Conservation (phyloP, 1,140 invertebrate species). For the Notospermus geniculatus region DNA sequence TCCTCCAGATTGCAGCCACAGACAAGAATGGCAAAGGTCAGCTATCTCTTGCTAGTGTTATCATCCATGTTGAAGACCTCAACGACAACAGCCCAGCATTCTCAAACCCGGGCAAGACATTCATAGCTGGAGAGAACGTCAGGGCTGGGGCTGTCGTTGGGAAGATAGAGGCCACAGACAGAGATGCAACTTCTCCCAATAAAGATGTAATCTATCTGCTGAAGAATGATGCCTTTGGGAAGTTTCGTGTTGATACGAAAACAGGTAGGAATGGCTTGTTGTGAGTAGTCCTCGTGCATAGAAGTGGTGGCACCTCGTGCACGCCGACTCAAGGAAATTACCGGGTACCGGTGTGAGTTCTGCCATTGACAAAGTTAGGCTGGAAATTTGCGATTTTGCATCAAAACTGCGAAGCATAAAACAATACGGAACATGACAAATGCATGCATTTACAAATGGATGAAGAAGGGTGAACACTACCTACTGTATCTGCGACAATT, state of each 20-base stretch:
- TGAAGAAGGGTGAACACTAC: too few species aligned
- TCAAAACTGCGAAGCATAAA: too few species aligned
- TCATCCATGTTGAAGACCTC: slow-evolving; percentile 17
- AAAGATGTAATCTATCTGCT: slow-evolving; percentile 21
- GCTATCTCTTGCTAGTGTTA: slow-evolving; percentile 9
- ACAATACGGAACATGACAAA: too few species aligned
- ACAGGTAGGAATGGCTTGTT: slow-evolving; percentile 20
- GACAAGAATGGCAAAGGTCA: slow-evolving; percentile 11
- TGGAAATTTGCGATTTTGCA: too few species aligned
- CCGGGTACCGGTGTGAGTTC: neutral
- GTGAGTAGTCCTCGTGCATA: neutral
- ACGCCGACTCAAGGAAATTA: neutral
- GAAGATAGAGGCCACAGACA: slow-evolving; percentile 13
- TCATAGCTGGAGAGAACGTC: slow-evolving; percentile 7
- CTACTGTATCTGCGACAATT: too few species aligned
- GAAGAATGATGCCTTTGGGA: slow-evolving; percentile 17
- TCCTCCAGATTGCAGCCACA: slow-evolving; percentile 17
- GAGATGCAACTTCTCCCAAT: slow-evolving; percentile 23
- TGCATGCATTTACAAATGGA: too few species aligned
- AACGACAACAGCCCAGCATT: slow-evolving; percentile 25
- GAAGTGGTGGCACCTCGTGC: neutral
- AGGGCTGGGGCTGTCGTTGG: slow-evolving; percentile 19
- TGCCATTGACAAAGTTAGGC: too few species aligned
- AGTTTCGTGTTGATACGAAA: slow-evolving; percentile 22
- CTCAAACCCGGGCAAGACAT: slow-evolving; percentile 1